These are phyloP conservation scores for Antennarius maculatus DNA, from an alignment of 2,797 vertebrate species.

Conservation along the genomic window DNA sequence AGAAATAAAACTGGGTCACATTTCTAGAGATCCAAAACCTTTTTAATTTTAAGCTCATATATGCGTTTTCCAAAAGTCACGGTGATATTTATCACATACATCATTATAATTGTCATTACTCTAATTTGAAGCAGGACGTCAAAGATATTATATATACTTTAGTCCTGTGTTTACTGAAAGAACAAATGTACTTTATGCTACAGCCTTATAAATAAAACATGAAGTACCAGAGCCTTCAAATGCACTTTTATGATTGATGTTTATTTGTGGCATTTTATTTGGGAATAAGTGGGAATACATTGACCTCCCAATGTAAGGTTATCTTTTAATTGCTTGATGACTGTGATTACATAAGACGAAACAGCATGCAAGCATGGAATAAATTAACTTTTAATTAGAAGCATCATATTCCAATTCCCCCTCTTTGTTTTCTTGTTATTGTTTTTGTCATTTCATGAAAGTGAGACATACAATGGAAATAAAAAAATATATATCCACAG, in stretches of 20 bases:
- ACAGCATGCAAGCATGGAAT: constrained; percentile 44
- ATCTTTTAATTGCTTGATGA: constrained; percentile 71
- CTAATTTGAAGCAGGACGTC: constrained; percentile 29
- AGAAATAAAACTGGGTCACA: too few species aligned
- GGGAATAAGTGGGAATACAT: constrained; percentile 50
- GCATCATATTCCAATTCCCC: constrained; percentile 64
- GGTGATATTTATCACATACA: constrained; percentile 11
- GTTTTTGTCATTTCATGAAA: constrained; percentile 37
- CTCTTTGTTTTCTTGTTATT: constrained; percentile 53
- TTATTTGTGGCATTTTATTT: constrained; percentile 56
- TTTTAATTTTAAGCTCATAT: too few species aligned
- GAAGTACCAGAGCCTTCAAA: constrained; percentile 11
- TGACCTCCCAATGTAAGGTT: constrained; percentile 58
- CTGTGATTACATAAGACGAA: constrained; percentile 55
- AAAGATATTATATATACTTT: constrained; percentile 23
- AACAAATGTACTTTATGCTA: constrained; percentile 48
- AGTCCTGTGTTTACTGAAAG: constrained; percentile 32
- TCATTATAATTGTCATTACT: constrained; percentile 36
- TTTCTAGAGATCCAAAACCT: too few species aligned
- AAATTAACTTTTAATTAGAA: constrained; percentile 71
- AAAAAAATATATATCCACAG: background rate
- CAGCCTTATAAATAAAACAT: constrained; percentile 59
- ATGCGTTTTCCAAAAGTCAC: background rate
- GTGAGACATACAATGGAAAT: constrained; percentile 10
- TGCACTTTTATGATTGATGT: constrained; percentile 38